A percentile compares a stretch with the other conserved stretches of the same genome.
phyloP scores from a whole-genome alignment of 2,113 vertebrate species.

The Onychostoma macrolepis region DNA sequence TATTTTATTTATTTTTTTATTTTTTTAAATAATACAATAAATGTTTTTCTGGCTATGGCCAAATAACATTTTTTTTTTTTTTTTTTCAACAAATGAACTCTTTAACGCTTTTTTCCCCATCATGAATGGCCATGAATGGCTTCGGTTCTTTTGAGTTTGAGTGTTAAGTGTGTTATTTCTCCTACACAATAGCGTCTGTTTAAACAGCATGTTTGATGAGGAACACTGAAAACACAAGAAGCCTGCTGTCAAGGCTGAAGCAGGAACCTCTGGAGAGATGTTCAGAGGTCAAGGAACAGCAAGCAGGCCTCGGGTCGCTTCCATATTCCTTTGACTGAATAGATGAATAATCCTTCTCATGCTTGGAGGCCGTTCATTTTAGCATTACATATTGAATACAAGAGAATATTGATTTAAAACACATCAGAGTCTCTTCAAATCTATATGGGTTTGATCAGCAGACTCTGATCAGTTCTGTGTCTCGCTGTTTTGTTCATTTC shows the following conservation, averaged over 20 bases:
- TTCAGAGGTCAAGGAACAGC: not conserved
- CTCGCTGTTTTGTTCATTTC: not conserved
- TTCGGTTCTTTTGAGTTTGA: not conserved
- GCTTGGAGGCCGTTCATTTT: not conserved
- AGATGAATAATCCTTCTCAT: not conserved
- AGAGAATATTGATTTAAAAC: constrained; percentile 21
- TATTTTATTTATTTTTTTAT: not conserved
- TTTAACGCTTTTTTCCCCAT: not conserved
- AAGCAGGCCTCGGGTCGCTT: not conserved
- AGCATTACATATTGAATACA: not conserved
- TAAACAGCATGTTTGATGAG: not conserved
- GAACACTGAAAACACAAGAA: not conserved
- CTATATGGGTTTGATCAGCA: not conserved
- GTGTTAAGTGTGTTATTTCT: not conserved
- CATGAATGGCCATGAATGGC: not conserved
- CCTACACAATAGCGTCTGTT: not conserved
- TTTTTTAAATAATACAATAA: too few relatives aligned
- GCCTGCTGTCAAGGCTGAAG: constrained; percentile 30
- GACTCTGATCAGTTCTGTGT: not conserved
- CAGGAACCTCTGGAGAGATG: not conserved
- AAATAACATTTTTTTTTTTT: too few relatives aligned
- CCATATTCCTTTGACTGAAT: not conserved
- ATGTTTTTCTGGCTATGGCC: not conserved
- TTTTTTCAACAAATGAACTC: too few relatives aligned
- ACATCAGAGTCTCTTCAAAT: not conserved